Evolutionary conservation across 1,140 invertebrate species (phyloP), one percentile per base, ranked within the genome.

Genomic region (Pseudomyrmex pallidus): DNA sequence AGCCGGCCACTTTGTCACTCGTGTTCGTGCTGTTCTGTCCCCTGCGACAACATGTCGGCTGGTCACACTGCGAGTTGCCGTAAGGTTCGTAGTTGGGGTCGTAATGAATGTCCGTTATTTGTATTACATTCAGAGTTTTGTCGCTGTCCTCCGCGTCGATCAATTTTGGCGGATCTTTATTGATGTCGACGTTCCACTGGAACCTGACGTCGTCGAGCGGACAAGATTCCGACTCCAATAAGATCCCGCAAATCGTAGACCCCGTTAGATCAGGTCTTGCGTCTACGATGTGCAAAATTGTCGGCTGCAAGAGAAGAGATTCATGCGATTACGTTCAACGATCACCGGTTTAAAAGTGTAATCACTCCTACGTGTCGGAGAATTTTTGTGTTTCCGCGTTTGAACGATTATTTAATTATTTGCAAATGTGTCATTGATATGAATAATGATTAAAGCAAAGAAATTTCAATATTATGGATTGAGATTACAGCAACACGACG

Each of bases 51-150:
- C 98, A 99, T 5, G 96, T 94, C 5, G 97, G 97, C 86, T 97
- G 96, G 3, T 94, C 94, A 90, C 98, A 99, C 2, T 95, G 90
- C 2, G 97, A 96, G 63, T 96, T 96, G 0, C 96, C 95, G 13
- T 96, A 95, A 1, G 95, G 91, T 74, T 95, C 93, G 90, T 98
- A 99, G 5, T 95, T 90, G 0, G 96, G 95, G 92, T 98, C 98
- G 73, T 97, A 96, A 91, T 98, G 98, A 57, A 97, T 95, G 91
- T 98, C 98, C 0, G 96, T 96, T 59, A 98, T 91, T 52, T 98
- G 96, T 10, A 97, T 93, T 22, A 98, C 94, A 89, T 96, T 95
- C 0, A 96, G 74, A 13, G 82, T 91, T 2, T 91, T 50, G 2
- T 84, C 35, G 1, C 61, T 89, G 1, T 80, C 3, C 4, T 85